Evolutionary conservation across 2,797 vertebrate species (phyloP).

Genomic region (Notolepis coatsorum): DNA sequence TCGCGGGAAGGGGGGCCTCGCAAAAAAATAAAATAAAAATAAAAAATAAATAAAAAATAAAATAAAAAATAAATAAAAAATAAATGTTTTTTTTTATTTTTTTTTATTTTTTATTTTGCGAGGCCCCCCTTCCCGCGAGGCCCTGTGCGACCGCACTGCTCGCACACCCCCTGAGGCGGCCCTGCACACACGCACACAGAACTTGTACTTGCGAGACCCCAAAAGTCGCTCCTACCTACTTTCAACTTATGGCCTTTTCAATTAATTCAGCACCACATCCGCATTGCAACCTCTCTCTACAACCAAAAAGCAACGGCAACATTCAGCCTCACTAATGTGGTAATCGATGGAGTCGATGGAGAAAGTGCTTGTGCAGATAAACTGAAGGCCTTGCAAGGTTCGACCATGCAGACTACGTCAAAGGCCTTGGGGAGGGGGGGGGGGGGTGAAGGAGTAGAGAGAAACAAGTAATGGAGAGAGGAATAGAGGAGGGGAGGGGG

Average conservation of each 20-base stretch:
- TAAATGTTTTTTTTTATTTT: too few species aligned
- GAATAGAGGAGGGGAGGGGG: background rate
- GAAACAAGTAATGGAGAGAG: slow-evolving; percentile 33
- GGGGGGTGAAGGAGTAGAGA: slow-evolving; percentile 61
- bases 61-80: too few species aligned
- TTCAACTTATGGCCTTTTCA: slow-evolving; percentile 65
- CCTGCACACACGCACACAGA: slow-evolving; percentile 1
- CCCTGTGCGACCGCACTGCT: too few species aligned
- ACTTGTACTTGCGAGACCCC: slow-evolving; percentile 6
- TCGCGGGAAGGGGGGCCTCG: too few species aligned
- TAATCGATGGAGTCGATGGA: slow-evolving; percentile 53
- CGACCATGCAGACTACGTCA: slow-evolving; percentile 37
- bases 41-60: too few species aligned
- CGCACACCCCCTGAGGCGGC: background rate
- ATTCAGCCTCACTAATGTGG: slow-evolving; percentile 54
- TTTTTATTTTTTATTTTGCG: too few species aligned
- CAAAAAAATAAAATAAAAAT: too few species aligned
- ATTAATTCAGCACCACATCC: slow-evolving; percentile 49
- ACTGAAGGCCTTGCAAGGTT: slow-evolving; percentile 37
- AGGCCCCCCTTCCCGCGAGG: too few species aligned
- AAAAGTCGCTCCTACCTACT: slow-evolving; percentile 49
- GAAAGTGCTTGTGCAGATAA: slow-evolving; percentile 32
- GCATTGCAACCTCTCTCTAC: slow-evolving; percentile 53
- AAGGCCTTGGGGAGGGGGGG: slow-evolving; percentile 37
- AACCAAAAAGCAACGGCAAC: slow-evolving; percentile 43